phyloP scores from a whole-genome alignment of 2,888 invertebrate species.

The Andrena haemorrhoa region DNA sequence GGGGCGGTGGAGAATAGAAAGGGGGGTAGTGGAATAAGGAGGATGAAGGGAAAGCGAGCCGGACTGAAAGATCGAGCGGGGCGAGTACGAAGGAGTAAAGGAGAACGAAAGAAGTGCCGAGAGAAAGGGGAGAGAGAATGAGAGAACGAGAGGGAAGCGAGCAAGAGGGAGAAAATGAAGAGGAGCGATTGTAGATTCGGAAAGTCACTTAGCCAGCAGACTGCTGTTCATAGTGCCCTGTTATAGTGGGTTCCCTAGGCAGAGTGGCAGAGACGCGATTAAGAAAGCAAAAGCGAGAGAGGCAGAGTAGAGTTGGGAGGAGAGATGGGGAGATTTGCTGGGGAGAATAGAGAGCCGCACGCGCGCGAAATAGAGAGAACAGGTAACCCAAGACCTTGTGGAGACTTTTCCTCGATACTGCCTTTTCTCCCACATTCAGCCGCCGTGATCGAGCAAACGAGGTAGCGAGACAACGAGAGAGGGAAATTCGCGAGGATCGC shows the following conservation, averaged over 20 bases:
- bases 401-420: no score
- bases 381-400: no score
- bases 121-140: constrained; percentile 32
- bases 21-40: neutral
- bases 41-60: constrained; percentile 9
- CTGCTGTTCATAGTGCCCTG: constrained; percentile 85
- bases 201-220: constrained; percentile 84
- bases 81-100: constrained; percentile 8
- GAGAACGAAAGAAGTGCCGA: constrained; percentile 17
- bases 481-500: neutral
- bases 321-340: neutral
- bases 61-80: constrained; percentile 21
- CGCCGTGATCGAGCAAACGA: neutral
- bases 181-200: constrained; percentile 82
- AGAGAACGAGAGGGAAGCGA: constrained; percentile 26
- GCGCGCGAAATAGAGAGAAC: no score
- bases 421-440: no score
- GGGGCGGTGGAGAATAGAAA: neutral
- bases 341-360: neutral
- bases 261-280: constrained; percentile 77
- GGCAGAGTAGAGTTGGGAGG: constrained; percentile 6
- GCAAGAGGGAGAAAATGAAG: constrained; percentile 66
- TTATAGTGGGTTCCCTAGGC: constrained; percentile 84
- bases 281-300: constrained; percentile 36
- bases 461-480: neutral